Evolutionary conservation across 1,140 invertebrate genomes (phyloP), one percentile per base, ranked within the genome.

Genomic region (Drosophila melanica): DNA sequence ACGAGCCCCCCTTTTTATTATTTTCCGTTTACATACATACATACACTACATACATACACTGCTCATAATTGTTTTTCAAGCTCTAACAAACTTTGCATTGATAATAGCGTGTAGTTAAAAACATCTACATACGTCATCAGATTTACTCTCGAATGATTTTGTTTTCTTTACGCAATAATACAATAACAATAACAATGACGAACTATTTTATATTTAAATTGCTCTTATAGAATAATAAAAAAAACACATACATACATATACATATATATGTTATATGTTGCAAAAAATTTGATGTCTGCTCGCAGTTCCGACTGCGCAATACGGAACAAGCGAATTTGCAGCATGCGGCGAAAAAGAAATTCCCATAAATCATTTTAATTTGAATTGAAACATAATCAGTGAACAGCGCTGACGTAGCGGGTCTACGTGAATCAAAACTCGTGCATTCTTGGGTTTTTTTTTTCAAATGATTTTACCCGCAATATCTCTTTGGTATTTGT

Each of bases 21-120:
- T 71, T 41, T 48, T 69, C 59, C 51, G 48, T 57, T 30, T 42
- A 57, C 33, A 59, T 16, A 50, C 33, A 59, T 16, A 50, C 45
- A 57, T 12, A 62, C 39, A 51, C 30, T 23, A 55, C 33, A 47
- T 7, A 47, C 37, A 37, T 30, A 50, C 37, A 50, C 37, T 44
- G 39, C 72, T 70, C 74, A 81, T 87, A 87, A 87, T 81, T 86
- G 79, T 82, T 86, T 76, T 86, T 78, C 71, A 81, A 82, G 79
- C 82, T 86, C 60, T 75, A 86, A 75, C 81, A 75, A 85, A 81
- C 77, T 86, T 73, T 69, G 76, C 47, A 64, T 67, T 81, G 57
- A 80, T 66, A 67, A 59, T 65, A 68, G 54, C 64, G 75, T 33
- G 27, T 51, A 79, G 67, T 76, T 69, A 53, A 79, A 82, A 87